Percentiles rank a stretch among this genome's conserved stretches.
phyloP scores from a whole-genome alignment of 2,113 vertebrate genomes.

The Struthio camelus region DNA sequence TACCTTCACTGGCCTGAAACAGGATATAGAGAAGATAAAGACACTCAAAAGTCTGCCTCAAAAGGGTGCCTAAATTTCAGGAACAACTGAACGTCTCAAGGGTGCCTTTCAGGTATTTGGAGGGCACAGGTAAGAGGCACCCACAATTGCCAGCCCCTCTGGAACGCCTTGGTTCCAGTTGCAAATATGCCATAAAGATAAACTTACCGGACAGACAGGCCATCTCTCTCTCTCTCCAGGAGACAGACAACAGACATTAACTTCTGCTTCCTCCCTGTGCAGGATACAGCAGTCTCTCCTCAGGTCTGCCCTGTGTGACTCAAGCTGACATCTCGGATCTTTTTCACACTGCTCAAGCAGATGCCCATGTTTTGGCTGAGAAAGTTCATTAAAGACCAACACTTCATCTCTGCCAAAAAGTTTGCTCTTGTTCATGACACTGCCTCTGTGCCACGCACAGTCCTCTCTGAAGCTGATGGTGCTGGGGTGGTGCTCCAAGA shows the following conservation, averaged over 20 bases:
- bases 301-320: background rate
- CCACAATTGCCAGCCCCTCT: background rate
- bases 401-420: background rate
- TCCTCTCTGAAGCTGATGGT: background rate
- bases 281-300: too few species aligned
- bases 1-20: background rate
- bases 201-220: background rate
- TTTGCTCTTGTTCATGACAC: background rate
- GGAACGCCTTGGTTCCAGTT: background rate
- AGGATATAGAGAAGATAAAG: background rate
- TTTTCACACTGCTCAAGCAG: fast-evolving
- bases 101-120: background rate
- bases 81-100: background rate
- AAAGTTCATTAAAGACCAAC: background rate
- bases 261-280: background rate
- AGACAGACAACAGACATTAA: background rate
- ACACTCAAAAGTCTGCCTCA: fast-evolving
- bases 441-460: background rate
- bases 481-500: background rate
- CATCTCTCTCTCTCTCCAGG: background rate
- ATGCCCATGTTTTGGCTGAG: background rate
- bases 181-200: background rate
- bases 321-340: fast-evolving
- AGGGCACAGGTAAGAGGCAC: background rate
- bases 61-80: background rate